Conservation (phyloP, 37 sponge, comb jelly and placozoan genomes). For the Geodia barretti region DNA sequence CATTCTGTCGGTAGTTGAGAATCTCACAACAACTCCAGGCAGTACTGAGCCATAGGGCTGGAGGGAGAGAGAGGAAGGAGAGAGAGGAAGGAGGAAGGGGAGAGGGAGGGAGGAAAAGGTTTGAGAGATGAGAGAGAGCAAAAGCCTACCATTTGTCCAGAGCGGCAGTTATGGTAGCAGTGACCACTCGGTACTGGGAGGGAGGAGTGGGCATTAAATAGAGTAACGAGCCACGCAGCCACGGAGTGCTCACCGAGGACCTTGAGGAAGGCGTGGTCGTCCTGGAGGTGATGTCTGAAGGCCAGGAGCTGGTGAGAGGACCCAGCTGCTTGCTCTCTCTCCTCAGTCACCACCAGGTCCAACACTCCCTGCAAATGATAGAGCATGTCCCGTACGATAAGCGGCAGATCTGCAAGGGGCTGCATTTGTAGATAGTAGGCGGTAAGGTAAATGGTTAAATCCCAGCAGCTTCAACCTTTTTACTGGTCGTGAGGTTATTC, state of each 20-base stretch:
- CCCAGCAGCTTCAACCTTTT: no score
- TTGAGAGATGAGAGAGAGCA: neutral
- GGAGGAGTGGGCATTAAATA: neutral
- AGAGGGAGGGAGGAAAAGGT: neutral
- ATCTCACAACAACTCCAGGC: slow-evolving; percentile 41
- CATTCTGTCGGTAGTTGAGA: slow-evolving; percentile 54
- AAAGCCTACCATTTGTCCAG: slow-evolving; percentile 9
- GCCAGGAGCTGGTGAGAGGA: slow-evolving; percentile 32
- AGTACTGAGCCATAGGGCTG: slow-evolving; percentile 59
- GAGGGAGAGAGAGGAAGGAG: slow-evolving; percentile 14
- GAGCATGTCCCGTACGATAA: no score
- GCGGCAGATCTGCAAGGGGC: no score
- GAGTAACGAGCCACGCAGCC: neutral
- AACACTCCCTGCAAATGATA: slow-evolving; percentile 38
- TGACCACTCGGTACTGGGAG: slow-evolving; percentile 32
- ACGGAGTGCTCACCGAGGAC: slow-evolving; percentile 34
- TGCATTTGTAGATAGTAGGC: no score
- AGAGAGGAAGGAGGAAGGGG: slow-evolving; percentile 12
- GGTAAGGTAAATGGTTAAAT: no score
- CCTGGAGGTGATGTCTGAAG: slow-evolving; percentile 22
- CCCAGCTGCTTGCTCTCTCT: neutral
- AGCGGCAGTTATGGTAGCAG: slow-evolving; percentile 15
- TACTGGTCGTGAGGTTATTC: no score
- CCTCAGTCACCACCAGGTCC: slow-evolving; percentile 29
- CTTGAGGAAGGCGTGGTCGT: slow-evolving; percentile 62